Percentiles rank a stretch among this genome's conserved stretches.
These are phyloP conservation scores for Pluvianellus socialis DNA, from an alignment of 2,113 vertebrate species.

Conservation along the genomic window DNA sequence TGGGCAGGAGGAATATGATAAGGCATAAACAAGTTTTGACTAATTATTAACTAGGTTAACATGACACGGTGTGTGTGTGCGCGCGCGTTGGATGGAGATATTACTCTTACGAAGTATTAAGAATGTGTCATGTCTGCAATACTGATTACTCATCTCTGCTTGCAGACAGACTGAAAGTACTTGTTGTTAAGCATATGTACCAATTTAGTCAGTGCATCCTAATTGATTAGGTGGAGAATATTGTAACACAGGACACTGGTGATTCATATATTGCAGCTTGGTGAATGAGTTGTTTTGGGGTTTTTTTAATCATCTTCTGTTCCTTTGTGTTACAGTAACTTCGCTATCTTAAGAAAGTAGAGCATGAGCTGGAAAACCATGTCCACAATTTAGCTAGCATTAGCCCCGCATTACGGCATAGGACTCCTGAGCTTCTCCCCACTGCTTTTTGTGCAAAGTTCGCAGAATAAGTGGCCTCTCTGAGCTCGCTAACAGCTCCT, in stretches of 20 bases:
- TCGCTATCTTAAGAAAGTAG: background rate
- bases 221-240: background rate
- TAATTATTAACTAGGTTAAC: background rate
- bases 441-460: background rate
- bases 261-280: background rate
- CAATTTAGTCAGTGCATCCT: background rate
- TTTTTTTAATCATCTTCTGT: background rate
- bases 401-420: background rate
- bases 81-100: background rate
- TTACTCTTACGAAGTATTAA: background rate
- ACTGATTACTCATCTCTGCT: background rate
- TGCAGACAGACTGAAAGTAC: background rate
- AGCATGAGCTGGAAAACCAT: background rate
- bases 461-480: background rate
- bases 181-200: background rate
- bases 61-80: background rate
- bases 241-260: background rate
- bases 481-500: background rate
- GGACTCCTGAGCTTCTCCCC: background rate
- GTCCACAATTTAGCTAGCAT: background rate
- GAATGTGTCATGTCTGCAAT: background rate
- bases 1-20: background rate
- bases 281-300: background rate
- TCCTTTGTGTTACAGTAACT: background rate
- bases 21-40: background rate